phyloP scores from a whole-genome alignment of 1,140 invertebrate species.

The Aphis craccivora region DNA sequence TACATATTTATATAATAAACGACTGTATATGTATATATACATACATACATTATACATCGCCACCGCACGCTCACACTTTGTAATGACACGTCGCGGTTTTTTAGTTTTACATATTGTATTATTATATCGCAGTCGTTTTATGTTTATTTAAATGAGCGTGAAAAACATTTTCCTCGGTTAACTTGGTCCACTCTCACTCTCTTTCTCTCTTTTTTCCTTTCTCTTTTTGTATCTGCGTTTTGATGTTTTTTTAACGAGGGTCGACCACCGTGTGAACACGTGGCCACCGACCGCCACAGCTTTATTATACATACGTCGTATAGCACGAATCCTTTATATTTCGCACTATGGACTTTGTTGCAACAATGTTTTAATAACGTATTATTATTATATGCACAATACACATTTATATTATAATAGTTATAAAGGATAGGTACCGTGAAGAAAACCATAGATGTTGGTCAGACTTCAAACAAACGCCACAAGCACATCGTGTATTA shows the following conservation, averaged over 20 bases:
- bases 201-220: background rate
- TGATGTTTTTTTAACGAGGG: slow-evolving; percentile 49
- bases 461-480: background rate
- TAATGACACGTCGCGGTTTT: slow-evolving; percentile 33
- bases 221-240: slow-evolving; percentile 19
- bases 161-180: slow-evolving; percentile 46
- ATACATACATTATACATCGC: background rate
- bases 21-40: background rate
- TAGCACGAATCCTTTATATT: background rate
- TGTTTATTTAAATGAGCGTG: slow-evolving; percentile 56
- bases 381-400: background rate
- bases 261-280: slow-evolving; percentile 23
- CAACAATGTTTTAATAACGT: background rate
- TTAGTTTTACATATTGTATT: slow-evolving; percentile 28
- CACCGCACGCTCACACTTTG: background rate
- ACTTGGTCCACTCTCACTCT: background rate
- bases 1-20: background rate
- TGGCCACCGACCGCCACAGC: background rate
- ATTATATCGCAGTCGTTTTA: background rate
- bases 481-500: too few species aligned
- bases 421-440: background rate
- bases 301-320: background rate
- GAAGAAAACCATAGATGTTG: background rate
- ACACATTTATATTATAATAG: background rate
- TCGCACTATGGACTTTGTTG: background rate